Evolutionary conservation across 1,140 invertebrate species (phyloP).

Genomic region (Drosophila littoralis): DNA sequence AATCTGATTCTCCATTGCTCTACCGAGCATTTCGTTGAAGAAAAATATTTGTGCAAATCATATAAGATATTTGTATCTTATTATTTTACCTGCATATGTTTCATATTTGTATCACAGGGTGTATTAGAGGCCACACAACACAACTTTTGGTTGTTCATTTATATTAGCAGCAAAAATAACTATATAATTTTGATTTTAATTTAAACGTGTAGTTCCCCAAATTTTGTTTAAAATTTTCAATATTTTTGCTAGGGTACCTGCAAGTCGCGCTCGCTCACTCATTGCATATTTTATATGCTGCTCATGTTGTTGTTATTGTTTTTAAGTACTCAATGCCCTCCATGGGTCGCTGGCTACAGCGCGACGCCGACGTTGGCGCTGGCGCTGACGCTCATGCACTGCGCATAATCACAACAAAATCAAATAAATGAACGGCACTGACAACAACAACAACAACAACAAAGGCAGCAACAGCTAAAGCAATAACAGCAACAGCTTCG

Average conservation of each 20-base stretch:
- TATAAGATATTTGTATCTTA: no score
- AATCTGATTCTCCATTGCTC: no score
- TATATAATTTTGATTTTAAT: no score
- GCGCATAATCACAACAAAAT: constrained; percentile 82
- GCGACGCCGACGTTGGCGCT: constrained; percentile 21
- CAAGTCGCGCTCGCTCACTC: not conserved
- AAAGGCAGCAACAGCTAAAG: constrained; percentile 17
- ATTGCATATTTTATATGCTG: constrained; percentile 36
- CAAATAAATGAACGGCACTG: constrained; percentile 68
- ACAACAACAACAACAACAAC: constrained; percentile 34
- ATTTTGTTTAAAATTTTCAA: no score
- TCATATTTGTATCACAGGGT: no score
- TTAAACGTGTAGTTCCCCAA: no score
- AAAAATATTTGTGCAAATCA: no score
- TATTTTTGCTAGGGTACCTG: constrained; percentile 21
- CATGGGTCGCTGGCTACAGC: constrained; percentile 76
- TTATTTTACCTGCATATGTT: no score
- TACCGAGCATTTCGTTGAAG: no score
- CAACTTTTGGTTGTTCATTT: no score
- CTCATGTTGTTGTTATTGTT: constrained; percentile 41
- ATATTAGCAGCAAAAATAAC: no score
- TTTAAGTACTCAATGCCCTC: constrained; percentile 69
- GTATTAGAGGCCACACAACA: no score
- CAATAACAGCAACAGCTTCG: constrained; percentile 36
- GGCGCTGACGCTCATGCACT: constrained; percentile 54